Evolutionary conservation across 2,113 vertebrate species (phyloP).

Genomic region (Perca flavescens): DNA sequence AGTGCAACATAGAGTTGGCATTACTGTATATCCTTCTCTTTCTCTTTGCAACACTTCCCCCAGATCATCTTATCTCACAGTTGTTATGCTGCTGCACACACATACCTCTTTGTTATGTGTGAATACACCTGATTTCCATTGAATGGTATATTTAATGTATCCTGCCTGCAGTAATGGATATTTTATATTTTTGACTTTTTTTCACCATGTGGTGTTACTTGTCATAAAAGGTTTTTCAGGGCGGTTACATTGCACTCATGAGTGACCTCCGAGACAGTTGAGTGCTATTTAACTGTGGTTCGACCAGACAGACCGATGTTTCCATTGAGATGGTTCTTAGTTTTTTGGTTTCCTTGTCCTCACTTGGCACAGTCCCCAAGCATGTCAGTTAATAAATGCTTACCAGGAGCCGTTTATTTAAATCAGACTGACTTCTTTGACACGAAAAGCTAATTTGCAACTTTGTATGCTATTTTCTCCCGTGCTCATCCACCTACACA

Average conservation of each 20-base stretch:
- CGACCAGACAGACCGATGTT: constrained; percentile 16
- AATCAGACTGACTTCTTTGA: constrained; percentile 63
- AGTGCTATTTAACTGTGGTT: constrained; percentile 26
- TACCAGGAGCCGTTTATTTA: constrained; percentile 55
- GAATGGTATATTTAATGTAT: not conserved
- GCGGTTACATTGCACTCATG: no score
- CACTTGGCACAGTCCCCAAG: constrained; percentile 43
- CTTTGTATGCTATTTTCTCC: constrained; percentile 33
- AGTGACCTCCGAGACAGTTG: constrained; percentile 7
- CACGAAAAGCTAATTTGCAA: constrained; percentile 62
- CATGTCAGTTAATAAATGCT: constrained; percentile 35
- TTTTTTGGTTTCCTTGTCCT: constrained; percentile 34
- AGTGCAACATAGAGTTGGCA: constrained; percentile 9
- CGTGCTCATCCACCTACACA: constrained; percentile 44
- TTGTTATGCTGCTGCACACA: constrained; percentile 1
- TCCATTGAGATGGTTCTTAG: constrained; percentile 32
- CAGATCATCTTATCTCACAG: constrained; percentile 31
- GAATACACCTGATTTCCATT: constrained; percentile 12
- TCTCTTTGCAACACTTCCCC: constrained; percentile 20
- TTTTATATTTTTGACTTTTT: no score
- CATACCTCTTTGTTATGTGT: not conserved
- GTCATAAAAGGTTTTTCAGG: no score
- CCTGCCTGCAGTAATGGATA: no score
- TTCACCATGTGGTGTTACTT: no score
- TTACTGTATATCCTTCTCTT: constrained; percentile 14